Evolutionary conservation across 2,797 vertebrate genomes (phyloP), one percentile per base, ranked within the genome.

Genomic region (Picus viridis): DNA sequence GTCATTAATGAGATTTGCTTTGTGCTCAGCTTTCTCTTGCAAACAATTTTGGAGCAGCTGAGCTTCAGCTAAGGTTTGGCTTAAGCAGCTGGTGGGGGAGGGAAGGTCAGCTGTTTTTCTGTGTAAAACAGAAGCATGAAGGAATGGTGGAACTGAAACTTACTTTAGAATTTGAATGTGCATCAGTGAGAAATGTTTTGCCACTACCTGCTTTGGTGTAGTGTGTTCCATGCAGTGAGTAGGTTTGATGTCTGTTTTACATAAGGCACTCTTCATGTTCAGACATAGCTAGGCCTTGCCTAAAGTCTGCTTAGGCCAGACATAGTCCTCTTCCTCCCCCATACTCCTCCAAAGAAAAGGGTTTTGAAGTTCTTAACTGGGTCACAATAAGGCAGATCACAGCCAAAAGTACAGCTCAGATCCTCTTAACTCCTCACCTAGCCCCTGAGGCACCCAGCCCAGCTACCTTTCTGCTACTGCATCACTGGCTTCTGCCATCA

Each of bases 91-190:
- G 74, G 43, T 68, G 74, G 43, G 58, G 54, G 36, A 59, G 16
- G 51, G 47, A 85, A 69, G 36, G 54, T 93, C 65, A 77, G 43
- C 69, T 87, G 75, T 32, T 87, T 77, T 92, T 82, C 92, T 89
- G 8, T 73, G 51, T 88, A 83, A 95, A 92, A 65, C 62, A 83
- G 92, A 91, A 82, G 64, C 51, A 56, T 34, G 74, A 67, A 76
- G 29, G 61, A 80, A 47, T 72, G 54, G 53, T 94, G 77, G 49
- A 96, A 94, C 89, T 82, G 93, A 86, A 96, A 92, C 54, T 89
- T 94, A 12, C 62, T 91, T 62, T 64, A 64, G 80, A 89, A 85
- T 92, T 18, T 29, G 69, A 85, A 45, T 27, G 23, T 36, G 47
- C 53, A 80, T 16, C 80, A 63, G 32, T 23, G 51, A 82, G 68